Evolutionary conservation across 2,797 vertebrate species (phyloP).

Genomic region (Cetoscarus ocellatus): DNA sequence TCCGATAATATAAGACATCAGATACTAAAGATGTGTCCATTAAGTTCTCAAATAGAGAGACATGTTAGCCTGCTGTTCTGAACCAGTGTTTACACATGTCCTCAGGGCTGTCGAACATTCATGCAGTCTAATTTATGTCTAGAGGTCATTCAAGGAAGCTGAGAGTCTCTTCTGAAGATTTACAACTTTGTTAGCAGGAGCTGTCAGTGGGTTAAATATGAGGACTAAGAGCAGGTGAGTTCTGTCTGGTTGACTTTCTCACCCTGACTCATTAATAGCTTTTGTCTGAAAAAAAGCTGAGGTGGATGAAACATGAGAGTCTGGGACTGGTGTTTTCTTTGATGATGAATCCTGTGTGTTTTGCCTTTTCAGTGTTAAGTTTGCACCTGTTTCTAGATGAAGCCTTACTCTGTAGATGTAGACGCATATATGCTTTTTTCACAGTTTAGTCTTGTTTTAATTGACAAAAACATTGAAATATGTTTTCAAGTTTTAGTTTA

Average conservation of each 20-base stretch:
- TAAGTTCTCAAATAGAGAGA: conserved; percentile 45
- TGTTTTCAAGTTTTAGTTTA: too few species aligned
- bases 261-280: conserved; percentile 62
- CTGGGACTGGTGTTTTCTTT: conserved; percentile 64
- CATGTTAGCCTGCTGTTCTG: conserved; percentile 34
- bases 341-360: conserved; percentile 67
- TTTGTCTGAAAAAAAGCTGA: conserved; percentile 59
- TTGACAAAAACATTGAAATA: too few species aligned
- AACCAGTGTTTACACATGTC: conserved; percentile 38
- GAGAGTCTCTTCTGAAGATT: conserved; percentile 35
- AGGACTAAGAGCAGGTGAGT: conserved; percentile 54
- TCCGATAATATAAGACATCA: conserved; percentile 37
- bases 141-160: conserved; percentile 27
- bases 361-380: conserved; percentile 35
- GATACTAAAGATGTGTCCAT: conserved; percentile 45
- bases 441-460: too few species aligned
- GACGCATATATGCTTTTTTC: too few species aligned
- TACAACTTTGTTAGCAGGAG: conserved; percentile 33
- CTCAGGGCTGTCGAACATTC: conserved; percentile 36
- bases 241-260: conserved; percentile 54
- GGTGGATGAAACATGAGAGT: conserved; percentile 71
- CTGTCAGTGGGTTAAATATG: conserved; percentile 62
- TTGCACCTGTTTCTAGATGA: background rate
- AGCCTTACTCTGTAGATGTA: too few species aligned
- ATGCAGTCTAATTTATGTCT: conserved; percentile 50